A percentile compares a stretch with the other conserved stretches of the same genome.
phyloP scores from a whole-genome alignment of 2,888 invertebrate genomes.

The Conops quadrifasciatus region DNA sequence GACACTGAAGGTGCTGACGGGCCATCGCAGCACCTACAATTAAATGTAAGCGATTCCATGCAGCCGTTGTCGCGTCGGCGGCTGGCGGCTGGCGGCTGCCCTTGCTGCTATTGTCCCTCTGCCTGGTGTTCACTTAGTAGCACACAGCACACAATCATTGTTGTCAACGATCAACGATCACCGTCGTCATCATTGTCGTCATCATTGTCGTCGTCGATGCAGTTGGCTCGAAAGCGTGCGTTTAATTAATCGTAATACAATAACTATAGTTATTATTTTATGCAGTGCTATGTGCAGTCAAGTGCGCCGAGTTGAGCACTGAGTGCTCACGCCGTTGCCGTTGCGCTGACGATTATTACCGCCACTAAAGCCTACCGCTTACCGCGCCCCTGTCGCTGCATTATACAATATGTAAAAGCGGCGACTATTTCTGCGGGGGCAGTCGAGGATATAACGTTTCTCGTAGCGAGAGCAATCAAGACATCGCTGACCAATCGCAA shows the following conservation, averaged over 20 bases:
- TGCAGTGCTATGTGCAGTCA: slow-evolving; percentile 16
- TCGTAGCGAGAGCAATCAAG: too few species aligned
- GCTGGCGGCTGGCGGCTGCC: background rate
- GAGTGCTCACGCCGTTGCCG: background rate
- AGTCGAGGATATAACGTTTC: background rate
- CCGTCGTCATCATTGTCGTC: too few species aligned
- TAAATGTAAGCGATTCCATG: slow-evolving; percentile 29
- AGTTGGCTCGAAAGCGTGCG: slow-evolving; percentile 20
- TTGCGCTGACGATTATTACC: background rate
- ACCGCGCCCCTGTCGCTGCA: background rate
- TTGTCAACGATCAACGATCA: slow-evolving; percentile 9
- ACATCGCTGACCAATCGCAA: background rate
- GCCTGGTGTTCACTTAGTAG: too few species aligned
- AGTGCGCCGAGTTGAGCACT: slow-evolving; percentile 6
- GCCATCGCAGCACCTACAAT: slow-evolving; percentile 32
- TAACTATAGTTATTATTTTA: background rate
- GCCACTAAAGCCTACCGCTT: too few species aligned
- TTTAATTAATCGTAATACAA: slow-evolving; percentile 24
- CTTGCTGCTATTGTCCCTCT: too few species aligned
- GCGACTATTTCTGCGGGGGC: slow-evolving; percentile 5
- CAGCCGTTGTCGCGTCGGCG: background rate
- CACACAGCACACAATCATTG: background rate
- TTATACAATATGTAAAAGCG: too few species aligned
- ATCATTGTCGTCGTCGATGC: too few species aligned
- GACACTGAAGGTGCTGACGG: slow-evolving; percentile 1